Evolutionary conservation across 1,140 invertebrate genomes (phyloP), one percentile per base, ranked within the genome.

Genomic region (Meloidogyne exigua): DNA sequence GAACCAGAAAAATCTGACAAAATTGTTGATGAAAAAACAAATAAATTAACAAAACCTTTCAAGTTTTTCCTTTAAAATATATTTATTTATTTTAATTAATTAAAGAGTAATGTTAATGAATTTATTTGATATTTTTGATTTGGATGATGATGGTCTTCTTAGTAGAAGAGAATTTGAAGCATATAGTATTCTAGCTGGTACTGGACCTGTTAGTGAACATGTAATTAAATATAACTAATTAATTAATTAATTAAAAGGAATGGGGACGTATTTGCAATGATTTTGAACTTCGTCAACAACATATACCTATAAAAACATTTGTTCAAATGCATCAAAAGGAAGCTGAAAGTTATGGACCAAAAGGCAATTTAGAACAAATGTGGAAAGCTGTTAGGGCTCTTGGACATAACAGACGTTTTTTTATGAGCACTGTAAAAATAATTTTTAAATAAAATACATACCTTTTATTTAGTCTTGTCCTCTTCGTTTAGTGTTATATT

Each of bases 41-140:
- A 57, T 15, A 49, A 69, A 25, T 64, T 81, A 28, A 81, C 80
- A 57, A 81, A 81, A 68, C 13, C 79, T 21, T 81, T 83, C 26
- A 82, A 83, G 82, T 81, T 28, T 26, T 68, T 68, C 3, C 13
- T 63, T 64, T 62, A 26, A 12, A 11, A 25, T n/a, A 23, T 26
- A 66, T 36, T 84, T 62, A 23, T 39, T 39, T 62, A 68, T n/a
- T n/a, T n/a, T n/a, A n/a, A n/a, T n/a, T n/a, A n/a, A n/a, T n/a
- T 3, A 32, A 49, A 81, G 81, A 42, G 80, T 82, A 21, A 81
- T 81, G 80, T 39, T 81, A n/a, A 81, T 81, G 80, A 81, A 81
- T 68, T 26, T 81, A 32, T 81, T 81, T 68, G 80, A 81, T 63
- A 83, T 82, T 70, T 81, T 81, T 63, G 80, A 81, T 67, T 76